phyloP scores from a whole-genome alignment of 2,888 invertebrate genomes.

The Phrixothrix hirtus region DNA sequence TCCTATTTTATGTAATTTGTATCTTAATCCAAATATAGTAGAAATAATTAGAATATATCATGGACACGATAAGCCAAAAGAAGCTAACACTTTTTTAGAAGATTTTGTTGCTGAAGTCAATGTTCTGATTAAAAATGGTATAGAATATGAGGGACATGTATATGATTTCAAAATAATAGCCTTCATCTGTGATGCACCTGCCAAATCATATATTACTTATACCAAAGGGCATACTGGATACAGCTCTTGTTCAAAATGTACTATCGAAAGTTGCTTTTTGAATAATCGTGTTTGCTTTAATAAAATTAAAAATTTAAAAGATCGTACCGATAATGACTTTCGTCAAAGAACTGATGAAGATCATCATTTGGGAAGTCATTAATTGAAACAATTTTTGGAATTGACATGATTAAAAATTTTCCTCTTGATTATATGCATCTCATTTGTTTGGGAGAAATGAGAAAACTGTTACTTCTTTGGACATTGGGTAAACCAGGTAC shows the following conservation, averaged over 20 bases:
- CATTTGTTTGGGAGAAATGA: neutral
- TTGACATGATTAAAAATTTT: neutral
- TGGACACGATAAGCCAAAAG: neutral
- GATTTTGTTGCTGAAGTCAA: conserved; percentile 10
- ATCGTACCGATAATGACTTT: conserved; percentile 11
- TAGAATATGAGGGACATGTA: neutral
- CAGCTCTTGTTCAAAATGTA: conserved; percentile 18
- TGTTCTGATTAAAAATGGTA: too few species aligned
- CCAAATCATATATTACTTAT: neutral
- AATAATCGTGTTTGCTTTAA: conserved; percentile 21
- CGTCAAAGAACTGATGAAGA: neutral
- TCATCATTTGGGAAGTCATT: neutral
- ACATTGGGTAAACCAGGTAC: neutral
- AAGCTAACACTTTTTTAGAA: neutral
- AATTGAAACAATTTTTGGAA: neutral
- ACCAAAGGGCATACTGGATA: conserved; percentile 6
- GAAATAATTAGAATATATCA: conserved; percentile 13
- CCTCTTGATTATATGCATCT: too few species aligned
- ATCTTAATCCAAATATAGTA: conserved; percentile 3
- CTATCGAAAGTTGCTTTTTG: conserved; percentile 12
- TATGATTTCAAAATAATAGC: neutral
- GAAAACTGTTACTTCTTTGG: neutral
- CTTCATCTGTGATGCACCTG: neutral
- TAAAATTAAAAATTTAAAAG: conserved; percentile 5
- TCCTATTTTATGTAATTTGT: conserved; percentile 17